These are phyloP conservation scores for Physella acuta DNA, from an alignment of 1,140 invertebrate species.

Conservation along the genomic window DNA sequence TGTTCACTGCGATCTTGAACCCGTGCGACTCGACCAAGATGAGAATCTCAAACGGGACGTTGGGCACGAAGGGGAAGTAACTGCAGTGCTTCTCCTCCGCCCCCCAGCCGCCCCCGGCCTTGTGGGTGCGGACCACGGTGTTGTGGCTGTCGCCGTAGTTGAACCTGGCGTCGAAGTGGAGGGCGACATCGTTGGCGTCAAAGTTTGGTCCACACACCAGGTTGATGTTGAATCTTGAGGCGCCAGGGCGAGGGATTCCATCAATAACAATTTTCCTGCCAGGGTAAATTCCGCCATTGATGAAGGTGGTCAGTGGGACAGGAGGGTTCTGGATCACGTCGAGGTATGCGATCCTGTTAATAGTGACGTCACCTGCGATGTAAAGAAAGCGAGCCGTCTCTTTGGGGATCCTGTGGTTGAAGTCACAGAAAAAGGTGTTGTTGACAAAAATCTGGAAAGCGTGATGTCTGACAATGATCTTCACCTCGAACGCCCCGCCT, in stretches of 20 bases:
- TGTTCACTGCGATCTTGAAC: no score
- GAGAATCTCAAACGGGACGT: conserved; percentile 69
- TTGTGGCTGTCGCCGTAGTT: conserved; percentile 29
- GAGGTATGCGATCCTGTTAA: conserved; percentile 27
- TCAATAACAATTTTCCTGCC: no score
- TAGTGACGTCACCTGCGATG: conserved; percentile 28
- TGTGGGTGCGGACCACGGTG: conserved; percentile 71
- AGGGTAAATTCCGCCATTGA: no score
- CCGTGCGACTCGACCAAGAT: conserved; percentile 59
- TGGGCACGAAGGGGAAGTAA: conserved; percentile 68
- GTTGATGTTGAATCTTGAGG: conserved; percentile 32
- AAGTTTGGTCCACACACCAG: conserved; percentile 23
- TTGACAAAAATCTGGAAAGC: conserved; percentile 73
- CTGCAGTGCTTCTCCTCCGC: conserved; percentile 70
- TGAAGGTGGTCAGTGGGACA: no score
- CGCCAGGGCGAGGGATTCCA: no score
- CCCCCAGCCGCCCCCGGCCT: conserved; percentile 72
- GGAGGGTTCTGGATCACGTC: no score
- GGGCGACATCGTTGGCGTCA: conserved; percentile 27
- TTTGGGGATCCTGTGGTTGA: conserved; percentile 70
- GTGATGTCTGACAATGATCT: conserved; percentile 58
- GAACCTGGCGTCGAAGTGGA: conserved; percentile 36
- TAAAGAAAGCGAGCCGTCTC: conserved; percentile 29
- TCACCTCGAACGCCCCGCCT: conserved; percentile 69
- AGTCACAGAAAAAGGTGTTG: conserved; percentile 76